These are phyloP conservation scores for Drosophila putrida DNA, from an alignment of 2,888 invertebrate species.

Conservation along the genomic window DNA sequence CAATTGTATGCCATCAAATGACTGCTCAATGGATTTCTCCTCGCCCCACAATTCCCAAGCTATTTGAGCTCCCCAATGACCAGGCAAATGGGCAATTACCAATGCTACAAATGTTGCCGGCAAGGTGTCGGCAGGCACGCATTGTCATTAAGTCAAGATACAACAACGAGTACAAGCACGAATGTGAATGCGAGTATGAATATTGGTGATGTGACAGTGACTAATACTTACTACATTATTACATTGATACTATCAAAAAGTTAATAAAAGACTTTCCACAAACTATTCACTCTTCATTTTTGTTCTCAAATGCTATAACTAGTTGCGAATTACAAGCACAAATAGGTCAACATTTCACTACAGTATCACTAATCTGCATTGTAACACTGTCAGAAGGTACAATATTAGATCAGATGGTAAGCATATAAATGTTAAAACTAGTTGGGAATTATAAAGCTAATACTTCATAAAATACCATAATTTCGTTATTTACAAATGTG, in stretches of 20 bases:
- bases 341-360: too few species aligned
- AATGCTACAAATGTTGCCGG: constrained; percentile 56
- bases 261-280: background rate
- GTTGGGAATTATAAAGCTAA: background rate
- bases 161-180: constrained; percentile 25
- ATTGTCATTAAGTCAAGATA: constrained; percentile 63
- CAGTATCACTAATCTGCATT: too few species aligned
- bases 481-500: background rate
- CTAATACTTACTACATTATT: too few species aligned
- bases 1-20: constrained; percentile 64
- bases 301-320: too few species aligned
- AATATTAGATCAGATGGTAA: too few species aligned
- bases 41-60: background rate
- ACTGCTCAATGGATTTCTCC: constrained; percentile 3
- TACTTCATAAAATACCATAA: background rate
- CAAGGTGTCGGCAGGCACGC: constrained; percentile 75
- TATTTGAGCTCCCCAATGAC: constrained; percentile 25
- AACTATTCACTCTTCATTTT: background rate
- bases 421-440: background rate
- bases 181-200: constrained; percentile 14
- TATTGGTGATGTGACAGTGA: constrained; percentile 22
- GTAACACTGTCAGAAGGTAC: too few species aligned
- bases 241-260: background rate
- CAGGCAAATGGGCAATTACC: constrained; percentile 65
- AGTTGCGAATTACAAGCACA: too few species aligned